phyloP scores from a whole-genome alignment of 2,888 invertebrate species.

The Papilio elwesi region DNA sequence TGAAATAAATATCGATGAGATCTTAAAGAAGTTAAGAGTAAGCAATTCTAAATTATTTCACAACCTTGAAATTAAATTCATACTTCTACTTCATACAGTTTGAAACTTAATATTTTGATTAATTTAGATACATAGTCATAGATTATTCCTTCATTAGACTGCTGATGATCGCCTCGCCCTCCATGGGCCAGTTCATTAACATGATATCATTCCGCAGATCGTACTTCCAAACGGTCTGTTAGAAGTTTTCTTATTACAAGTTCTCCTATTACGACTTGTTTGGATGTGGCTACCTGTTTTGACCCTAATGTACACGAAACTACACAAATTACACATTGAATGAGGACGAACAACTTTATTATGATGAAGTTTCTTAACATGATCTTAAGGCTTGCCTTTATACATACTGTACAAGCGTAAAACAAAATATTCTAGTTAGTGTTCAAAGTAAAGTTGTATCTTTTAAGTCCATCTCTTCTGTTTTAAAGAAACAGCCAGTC shows the following conservation, averaged over 20 bases:
- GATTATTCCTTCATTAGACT: neutral
- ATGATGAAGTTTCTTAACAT: conserved; percentile 10
- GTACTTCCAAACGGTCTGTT: conserved; percentile 76
- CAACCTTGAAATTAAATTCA: neutral
- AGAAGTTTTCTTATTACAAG: conserved; percentile 83
- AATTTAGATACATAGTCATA: too few relatives aligned
- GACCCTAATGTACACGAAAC: conserved; percentile 24
- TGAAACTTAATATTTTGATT: too few relatives aligned
- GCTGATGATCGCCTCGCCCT: conserved; percentile 48
- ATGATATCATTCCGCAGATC: conserved; percentile 68
- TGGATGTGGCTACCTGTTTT: conserved; percentile 62
- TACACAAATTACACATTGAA: conserved; percentile 13
- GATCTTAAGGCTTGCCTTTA: conserved; percentile 1
- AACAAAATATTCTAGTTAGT: neutral
- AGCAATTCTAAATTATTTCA: too few relatives aligned
- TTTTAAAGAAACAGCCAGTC: neutral
- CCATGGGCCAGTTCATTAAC: conserved; percentile 72
- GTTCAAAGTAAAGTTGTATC: neutral
- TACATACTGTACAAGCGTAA: neutral
- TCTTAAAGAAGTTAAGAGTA: too few relatives aligned
- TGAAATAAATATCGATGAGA: too few relatives aligned
- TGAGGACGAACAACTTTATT: conserved; percentile 14
- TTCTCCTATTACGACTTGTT: conserved; percentile 75
- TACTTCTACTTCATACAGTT: neutral
- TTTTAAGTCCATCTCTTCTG: neutral